Evolutionary conservation across 2,113 vertebrate genomes (phyloP).

Genomic region (Argyrosomus japonicus): DNA sequence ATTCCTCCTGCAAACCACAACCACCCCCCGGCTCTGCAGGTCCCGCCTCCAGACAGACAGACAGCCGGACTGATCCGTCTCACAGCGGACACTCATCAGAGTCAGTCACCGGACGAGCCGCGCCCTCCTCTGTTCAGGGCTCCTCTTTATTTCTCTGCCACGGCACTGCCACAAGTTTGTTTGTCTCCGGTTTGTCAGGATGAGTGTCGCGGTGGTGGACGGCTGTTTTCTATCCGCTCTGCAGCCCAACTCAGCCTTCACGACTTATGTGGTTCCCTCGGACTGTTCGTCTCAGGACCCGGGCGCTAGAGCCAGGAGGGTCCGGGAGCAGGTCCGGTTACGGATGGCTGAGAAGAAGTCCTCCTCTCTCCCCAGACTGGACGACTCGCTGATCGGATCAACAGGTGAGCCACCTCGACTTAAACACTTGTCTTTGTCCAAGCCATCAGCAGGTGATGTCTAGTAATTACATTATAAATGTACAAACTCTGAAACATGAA

Average conservation of each 20-base stretch:
- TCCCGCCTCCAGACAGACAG: slow-evolving; percentile 46
- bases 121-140: neutral
- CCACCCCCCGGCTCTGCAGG: neutral
- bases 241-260: slow-evolving; percentile 80
- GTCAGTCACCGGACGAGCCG: neutral
- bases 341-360: slow-evolving; percentile 81
- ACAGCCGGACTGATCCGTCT: slow-evolving; percentile 42
- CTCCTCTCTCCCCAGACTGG: slow-evolving; percentile 68
- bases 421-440: neutral
- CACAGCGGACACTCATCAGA: slow-evolving; percentile 14
- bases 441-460: neutral
- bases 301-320: slow-evolving; percentile 72
- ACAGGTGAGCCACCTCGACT: slow-evolving; percentile 70
- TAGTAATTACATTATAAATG: too few relatives aligned
- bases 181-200: slow-evolving; percentile 23
- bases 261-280: slow-evolving; percentile 80
- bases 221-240: slow-evolving; percentile 82
- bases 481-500: neutral
- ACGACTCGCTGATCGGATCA: slow-evolving; percentile 51
- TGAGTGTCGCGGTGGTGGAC: slow-evolving; percentile 67
- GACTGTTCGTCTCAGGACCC: slow-evolving; percentile 70
- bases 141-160: neutral
- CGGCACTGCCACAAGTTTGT: neutral
- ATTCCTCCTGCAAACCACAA: too few relatives aligned
- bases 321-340: slow-evolving; percentile 85